A percentile compares a stretch with the other conserved stretches of the same genome.
phyloP scores from a whole-genome alignment of 2,113 vertebrate genomes.

The Indicator maculatus region DNA sequence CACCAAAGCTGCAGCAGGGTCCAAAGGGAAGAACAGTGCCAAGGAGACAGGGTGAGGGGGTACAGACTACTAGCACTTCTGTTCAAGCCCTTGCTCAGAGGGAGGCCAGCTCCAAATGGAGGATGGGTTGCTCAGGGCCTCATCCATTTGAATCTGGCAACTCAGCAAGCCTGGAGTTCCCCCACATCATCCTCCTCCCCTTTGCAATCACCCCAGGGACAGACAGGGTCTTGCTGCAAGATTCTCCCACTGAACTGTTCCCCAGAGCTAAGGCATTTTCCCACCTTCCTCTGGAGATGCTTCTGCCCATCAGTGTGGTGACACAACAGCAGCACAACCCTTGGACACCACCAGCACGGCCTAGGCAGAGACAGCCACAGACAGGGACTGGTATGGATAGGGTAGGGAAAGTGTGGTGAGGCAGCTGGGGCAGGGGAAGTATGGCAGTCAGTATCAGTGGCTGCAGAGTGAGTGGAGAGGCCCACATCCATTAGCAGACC shows the following conservation, averaged over 20 bases:
- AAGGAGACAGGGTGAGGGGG: not conserved
- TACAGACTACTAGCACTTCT: not conserved
- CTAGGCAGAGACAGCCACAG: rapidly evolving
- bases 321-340: rapidly evolving
- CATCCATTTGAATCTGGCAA: not conserved
- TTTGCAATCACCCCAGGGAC: rapidly evolving
- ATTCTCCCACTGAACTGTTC: not conserved
- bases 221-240: not conserved
- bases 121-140: rapidly evolving
- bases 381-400: not conserved
- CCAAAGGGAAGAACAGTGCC: not conserved
- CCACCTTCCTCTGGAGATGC: not conserved
- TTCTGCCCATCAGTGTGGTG: not conserved
- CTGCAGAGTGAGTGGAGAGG: not conserved
- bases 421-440: not conserved
- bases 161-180: not conserved
- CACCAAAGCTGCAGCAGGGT: not conserved
- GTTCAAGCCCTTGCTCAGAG: not conserved
- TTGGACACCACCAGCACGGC: not conserved
- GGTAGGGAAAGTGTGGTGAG: rapidly evolving
- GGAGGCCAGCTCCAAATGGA: not conserved
- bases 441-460: not conserved
- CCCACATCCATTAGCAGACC: slow-evolving; percentile 46
- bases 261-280: not conserved
- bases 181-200: rapidly evolving